Conservation (phyloP, 2,113 vertebrate genomes). For the Calypte anna region DNA sequence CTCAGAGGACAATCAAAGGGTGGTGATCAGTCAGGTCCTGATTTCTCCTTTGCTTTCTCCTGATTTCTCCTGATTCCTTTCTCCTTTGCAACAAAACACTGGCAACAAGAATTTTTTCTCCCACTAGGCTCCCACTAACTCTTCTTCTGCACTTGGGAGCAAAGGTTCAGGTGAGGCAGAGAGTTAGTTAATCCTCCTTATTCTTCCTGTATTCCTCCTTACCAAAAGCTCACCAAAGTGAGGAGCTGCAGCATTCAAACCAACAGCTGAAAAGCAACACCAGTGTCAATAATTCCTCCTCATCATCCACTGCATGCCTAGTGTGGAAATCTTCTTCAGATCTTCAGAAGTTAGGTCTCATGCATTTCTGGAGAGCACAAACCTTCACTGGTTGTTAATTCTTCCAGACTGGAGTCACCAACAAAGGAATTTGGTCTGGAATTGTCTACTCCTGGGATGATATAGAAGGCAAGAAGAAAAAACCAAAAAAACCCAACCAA, state of each 20-base stretch:
- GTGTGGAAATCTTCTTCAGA: neutral
- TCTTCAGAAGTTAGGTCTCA: neutral
- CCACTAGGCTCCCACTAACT: neutral
- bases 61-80: neutral
- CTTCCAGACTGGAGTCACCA: neutral
- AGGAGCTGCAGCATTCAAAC: neutral
- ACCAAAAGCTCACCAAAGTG: neutral
- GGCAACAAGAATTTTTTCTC: rapidly evolving
- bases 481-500: neutral
- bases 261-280: neutral
- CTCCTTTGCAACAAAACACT: neutral
- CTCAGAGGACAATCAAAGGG: neutral
- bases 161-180: neutral
- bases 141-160: neutral
- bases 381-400: neutral
- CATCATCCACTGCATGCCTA: neutral
- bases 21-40: neutral
- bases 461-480: neutral
- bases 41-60: neutral
- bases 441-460: neutral
- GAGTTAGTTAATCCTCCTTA: neutral
- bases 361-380: neutral
- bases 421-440: neutral
- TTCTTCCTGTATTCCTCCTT: neutral
- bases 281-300: neutral